Base-by-base conservation (phyloP, 2,113 vertebrate species). In the Dinomys branickii region DNA sequence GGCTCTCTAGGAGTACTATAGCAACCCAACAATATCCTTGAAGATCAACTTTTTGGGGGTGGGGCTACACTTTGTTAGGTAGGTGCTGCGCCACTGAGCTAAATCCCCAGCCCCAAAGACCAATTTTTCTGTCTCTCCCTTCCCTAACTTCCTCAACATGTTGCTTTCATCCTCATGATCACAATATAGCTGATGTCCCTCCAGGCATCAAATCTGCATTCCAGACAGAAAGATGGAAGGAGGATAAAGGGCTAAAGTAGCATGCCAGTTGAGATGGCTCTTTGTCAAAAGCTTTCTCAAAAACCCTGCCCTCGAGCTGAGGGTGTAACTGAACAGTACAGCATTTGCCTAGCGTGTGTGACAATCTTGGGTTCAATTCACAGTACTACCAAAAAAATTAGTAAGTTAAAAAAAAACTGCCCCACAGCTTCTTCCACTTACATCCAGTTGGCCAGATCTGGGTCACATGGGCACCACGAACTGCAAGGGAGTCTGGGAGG, bases 401-500 rank as follows among this genome's bases (percentile, higher is more conserved):
- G 77, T 65, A 63, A 73, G 35, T 44, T 26, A 41, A 44, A 71
- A 58, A 71, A 75, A 89, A 38, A 0, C 41, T 28, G 38, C 13
- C 86, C 52, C 59, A 30, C 12, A 50, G 54, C 71, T 89, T 50
- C 35, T 85, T 85, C 63, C 22, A 54, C 61, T 73, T 86, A 63
- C 0, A 54, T 30, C 14, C 44, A 95, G 0, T 86, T 38, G 28
- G 44, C 47, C 14, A 56, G 41, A 93, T 54, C 61, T 58, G 17
- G 28, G 17, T 94, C 59, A 85, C 24, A 8, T 28, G 65, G 54
- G 44, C 41, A 92, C 58, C 65, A 77, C 30, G n/a, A 65, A 85
- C 63, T 85, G 58, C 86, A 96, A 95, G 38, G 71, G 82, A 93
- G 56, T 52, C 90, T 83, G 30, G 38, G 59, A 56, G 61, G 86